Evolutionary conservation across 2,113 vertebrate species (phyloP), one percentile per base, ranked within the genome.

Genomic region (Takifugu flavidus): DNA sequence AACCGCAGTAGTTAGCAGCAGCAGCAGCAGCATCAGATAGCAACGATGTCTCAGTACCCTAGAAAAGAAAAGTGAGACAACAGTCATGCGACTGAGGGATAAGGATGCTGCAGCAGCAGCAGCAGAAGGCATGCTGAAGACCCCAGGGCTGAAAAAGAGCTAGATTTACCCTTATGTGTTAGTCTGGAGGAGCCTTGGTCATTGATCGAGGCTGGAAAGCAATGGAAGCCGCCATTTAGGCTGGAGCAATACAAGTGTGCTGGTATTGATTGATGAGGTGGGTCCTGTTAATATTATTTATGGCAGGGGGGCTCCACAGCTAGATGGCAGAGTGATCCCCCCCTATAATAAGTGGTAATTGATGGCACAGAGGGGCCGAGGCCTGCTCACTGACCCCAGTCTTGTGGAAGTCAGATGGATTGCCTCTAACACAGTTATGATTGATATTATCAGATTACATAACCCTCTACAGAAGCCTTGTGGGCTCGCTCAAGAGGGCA

Each of bases 311-410:
- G 88, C 53, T 86, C 92, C 91, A 87, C 65, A 76, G 89, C 84
- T 89, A 89, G 85, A 79, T 89, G 87, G 88, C 85, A 91, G 87
- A 91, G 77, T 82, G 87, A 92, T 62, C 82, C 91, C 85, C 89
- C 90, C 89, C 82, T 78, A 90, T 96, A 95, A 94, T 96, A 94
- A 93, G 94, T 92, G 91, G 94, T 96, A 95, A 98, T 98, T 97
- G 95, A 94, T 90, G 90, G 92, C 91, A 92, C 88, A 88, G 87
- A 91, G 95, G 95, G 91, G 92, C 90, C 90, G 91, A 82, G 84
- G 82, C 58, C 67, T 77, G 79, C 71, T 84, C 86, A 86, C 86
- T 95, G 94, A 95, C 94, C 94, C 91, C 88, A 74, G 88, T 88
- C 89, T 91, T 86, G 90, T 91, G 92, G 89, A 94, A 95, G 92